Evolutionary conservation across 1,140 invertebrate genomes (phyloP).

Genomic region (Drosophila pruinosa): DNA sequence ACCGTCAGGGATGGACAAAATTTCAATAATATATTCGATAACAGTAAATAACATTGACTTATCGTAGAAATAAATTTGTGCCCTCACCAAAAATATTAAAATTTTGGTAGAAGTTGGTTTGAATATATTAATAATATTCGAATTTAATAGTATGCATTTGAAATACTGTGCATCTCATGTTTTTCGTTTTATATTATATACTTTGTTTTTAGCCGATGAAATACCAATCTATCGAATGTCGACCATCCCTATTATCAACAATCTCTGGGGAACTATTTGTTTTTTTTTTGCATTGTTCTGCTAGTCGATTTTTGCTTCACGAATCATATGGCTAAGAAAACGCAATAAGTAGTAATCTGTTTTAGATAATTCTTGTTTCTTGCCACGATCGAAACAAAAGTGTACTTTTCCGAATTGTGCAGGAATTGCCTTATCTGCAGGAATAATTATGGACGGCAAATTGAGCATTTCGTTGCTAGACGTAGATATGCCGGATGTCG

Average conservation of each 20-base stretch:
- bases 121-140: too few species aligned
- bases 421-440: too few species aligned
- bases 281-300: too few species aligned
- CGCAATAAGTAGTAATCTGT: background rate
- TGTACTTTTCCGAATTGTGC: too few species aligned
- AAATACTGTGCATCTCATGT: too few species aligned
- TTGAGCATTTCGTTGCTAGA: background rate
- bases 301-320: background rate
- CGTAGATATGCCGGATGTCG: background rate
- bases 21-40: background rate
- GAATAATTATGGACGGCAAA: background rate
- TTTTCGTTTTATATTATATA: background rate
- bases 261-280: background rate
- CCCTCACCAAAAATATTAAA: too few species aligned
- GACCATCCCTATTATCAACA: conserved; percentile 20
- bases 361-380: too few species aligned
- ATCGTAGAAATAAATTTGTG: too few species aligned
- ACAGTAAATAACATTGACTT: background rate
- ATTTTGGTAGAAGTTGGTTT: too few species aligned
- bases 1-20: background rate
- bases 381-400: too few species aligned
- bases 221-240: background rate
- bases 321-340: background rate
- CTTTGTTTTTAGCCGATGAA: background rate
- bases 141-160: too few species aligned